These are phyloP conservation scores for Ellobium chinense DNA, from an alignment of 2,888 invertebrate genomes.

Conservation along the genomic window DNA sequence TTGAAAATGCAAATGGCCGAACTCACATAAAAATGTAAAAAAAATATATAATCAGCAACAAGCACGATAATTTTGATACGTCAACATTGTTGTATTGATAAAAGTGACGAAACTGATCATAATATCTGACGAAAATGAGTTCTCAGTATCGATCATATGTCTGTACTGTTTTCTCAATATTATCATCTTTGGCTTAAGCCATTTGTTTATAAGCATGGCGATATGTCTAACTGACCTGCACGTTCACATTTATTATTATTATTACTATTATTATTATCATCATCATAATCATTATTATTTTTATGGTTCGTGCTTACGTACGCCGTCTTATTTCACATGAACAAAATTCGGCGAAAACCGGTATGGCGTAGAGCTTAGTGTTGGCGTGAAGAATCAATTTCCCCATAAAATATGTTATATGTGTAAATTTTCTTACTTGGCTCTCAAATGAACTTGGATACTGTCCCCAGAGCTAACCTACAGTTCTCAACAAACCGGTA, in stretches of 20 bases:
- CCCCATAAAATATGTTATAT: background rate
- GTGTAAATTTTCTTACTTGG: background rate
- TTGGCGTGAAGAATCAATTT: background rate
- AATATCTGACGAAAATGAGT: no score
- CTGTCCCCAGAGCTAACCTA: no score
- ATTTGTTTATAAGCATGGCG: background rate
- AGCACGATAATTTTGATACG: no score
- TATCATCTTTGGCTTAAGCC: no score
- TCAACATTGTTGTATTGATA: no score
- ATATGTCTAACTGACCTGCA: background rate
- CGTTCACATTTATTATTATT: background rate
- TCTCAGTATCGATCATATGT: background rate
- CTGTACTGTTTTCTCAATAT: no score
- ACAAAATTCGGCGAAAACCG: background rate
- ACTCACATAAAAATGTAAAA: no score
- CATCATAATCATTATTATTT: background rate
- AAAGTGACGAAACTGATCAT: no score
- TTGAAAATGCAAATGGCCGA: no score
- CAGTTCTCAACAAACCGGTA: no score
- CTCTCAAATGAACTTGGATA: background rate
- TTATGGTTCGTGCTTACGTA: background rate
- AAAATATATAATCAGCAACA: no score
- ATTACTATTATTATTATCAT: background rate
- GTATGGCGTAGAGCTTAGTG: background rate
- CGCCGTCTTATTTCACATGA: background rate